Evolutionary conservation across 2,888 invertebrate genomes (phyloP), one percentile per base, ranked within the genome.

Genomic region (Leptura quadrifasciata): DNA sequence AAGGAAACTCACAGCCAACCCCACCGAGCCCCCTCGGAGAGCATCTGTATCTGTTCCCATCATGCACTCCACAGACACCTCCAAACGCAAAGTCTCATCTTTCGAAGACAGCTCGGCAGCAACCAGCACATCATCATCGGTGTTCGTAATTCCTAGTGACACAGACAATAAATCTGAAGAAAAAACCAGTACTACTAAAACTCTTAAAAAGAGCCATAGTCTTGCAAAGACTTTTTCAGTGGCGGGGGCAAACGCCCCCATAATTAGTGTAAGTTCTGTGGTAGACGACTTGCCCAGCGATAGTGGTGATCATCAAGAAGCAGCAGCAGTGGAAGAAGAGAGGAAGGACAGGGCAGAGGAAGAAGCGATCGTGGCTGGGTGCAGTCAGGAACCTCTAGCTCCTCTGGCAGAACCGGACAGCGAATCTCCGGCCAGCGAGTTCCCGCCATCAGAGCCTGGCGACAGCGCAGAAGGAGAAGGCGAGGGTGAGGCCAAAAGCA

Each of bases 221-320:
- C 85, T 90, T 72, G 87, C 88, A 73, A 90, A 89, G 82, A 88
- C 89, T 75, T 86, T 88, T 83, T 88, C 90, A 71, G 87, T 90
- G 74, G 88, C 88, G 68, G 85, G 85, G 69, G 82, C 87, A 21
- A 84, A 83, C 75, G 90, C 93, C 87, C 89, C 94, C 87, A 91
- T 93, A 76, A 94, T 94, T 85, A 94, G 94, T 90, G 94, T 94
- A 77, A 94, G 94, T 90, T 93, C 94, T 35, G 94, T 93, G 82
- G 92, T 92, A 67, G 94, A 94, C 83, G 94, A 94, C 75, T 80
- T 89, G 63, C 85, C 85, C 74, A 69, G 72, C 27, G 85, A 82
- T 69, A 21, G 55, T 24, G n/a, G 27, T 58, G 77, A 67, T 47
- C 72, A 61, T 15, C 54, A 58, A 88, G 75, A 76, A 12, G 52